Percentiles rank a stretch among this genome's conserved stretches.
phyloP scores from a whole-genome alignment of 1,140 invertebrate species.

The Drosophila kurseongensis region DNA sequence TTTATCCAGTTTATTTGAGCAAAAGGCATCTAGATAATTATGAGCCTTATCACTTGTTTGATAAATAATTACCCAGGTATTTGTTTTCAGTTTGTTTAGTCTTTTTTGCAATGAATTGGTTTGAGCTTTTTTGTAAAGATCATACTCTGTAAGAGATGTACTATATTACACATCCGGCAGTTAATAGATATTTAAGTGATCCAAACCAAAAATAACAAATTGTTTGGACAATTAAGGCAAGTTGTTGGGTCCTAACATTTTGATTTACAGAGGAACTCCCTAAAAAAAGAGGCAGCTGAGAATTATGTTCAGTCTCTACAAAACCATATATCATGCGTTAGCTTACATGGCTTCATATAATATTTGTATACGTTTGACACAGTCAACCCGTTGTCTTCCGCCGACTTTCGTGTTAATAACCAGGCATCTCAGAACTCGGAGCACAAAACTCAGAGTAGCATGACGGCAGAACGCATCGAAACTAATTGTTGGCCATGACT shows the following conservation, averaged over 20 bases:
- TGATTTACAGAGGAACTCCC: background rate
- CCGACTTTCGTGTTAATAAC: background rate
- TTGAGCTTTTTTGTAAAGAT: background rate
- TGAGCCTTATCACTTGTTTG: constrained; percentile 29
- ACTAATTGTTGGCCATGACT: constrained; percentile 69
- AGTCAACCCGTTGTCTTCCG: background rate
- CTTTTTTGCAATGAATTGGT: background rate
- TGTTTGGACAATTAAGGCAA: too few relatives aligned
- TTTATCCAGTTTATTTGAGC: constrained; percentile 1
- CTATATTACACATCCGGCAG: background rate
- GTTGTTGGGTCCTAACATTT: background rate
- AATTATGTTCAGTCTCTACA: background rate
- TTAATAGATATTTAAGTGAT: background rate
- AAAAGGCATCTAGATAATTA: constrained; percentile 10
- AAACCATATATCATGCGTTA: background rate
- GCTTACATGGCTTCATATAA: background rate
- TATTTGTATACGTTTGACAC: background rate
- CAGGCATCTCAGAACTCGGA: background rate
- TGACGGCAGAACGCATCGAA: constrained; percentile 49
- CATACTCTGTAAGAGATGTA: too few relatives aligned
- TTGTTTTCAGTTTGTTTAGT: background rate
- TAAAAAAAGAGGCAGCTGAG: background rate
- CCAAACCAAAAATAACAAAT: too few relatives aligned
- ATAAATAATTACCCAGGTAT: constrained; percentile 32
- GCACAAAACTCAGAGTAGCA: constrained; percentile 5